Evolutionary conservation across 2,797 vertebrate species (phyloP).

Genomic region (Acipenser transmontanus): DNA sequence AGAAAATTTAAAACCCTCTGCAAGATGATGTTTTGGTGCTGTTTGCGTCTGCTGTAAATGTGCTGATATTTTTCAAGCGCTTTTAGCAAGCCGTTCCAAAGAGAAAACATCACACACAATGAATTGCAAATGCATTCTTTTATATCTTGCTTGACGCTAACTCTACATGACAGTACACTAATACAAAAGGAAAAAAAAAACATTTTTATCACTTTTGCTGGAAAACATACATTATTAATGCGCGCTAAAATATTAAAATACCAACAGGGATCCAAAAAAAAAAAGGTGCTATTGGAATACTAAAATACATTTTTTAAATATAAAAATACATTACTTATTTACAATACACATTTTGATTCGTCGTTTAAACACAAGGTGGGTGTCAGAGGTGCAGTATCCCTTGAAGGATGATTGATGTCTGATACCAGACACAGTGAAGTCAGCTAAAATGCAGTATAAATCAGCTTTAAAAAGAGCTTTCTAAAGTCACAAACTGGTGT

Average conservation of each 20-base stretch:
- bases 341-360: constrained; percentile 38
- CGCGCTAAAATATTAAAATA: constrained; percentile 42
- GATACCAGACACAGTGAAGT: background rate
- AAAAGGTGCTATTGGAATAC: constrained; percentile 4
- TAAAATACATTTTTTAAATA: constrained; percentile 37
- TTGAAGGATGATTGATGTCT: no score
- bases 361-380: constrained; percentile 26
- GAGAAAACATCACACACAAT: constrained; percentile 19
- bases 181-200: constrained; percentile 46
- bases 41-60: no score
- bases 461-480: background rate
- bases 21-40: no score
- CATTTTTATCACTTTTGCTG: constrained; percentile 43
- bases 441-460: background rate
- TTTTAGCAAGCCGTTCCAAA: no score
- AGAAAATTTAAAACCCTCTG: no score
- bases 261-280: constrained; percentile 33
- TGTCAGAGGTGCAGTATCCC: background rate
- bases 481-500: background rate
- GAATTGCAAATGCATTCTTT: constrained; percentile 61
- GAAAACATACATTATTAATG: constrained; percentile 27
- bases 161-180: constrained; percentile 57
- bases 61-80: no score
- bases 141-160: constrained; percentile 61
- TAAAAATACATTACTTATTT: constrained; percentile 59